phyloP scores from a whole-genome alignment of 2,113 vertebrate genomes.

The Colius striatus region DNA sequence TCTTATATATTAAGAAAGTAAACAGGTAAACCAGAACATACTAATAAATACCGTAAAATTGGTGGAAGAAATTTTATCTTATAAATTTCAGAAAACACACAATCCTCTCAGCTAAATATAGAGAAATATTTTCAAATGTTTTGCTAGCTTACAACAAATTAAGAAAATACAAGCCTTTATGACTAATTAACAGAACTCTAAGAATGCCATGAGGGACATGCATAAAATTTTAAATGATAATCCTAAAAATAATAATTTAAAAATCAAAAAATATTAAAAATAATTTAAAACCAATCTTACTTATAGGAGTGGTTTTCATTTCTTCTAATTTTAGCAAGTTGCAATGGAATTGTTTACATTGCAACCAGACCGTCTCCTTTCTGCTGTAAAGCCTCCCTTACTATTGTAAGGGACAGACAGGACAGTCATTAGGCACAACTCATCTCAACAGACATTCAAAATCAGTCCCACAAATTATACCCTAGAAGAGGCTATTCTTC shows the following conservation, averaged over 20 bases:
- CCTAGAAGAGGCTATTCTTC: background rate
- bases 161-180: background rate
- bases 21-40: background rate
- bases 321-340: background rate
- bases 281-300: background rate
- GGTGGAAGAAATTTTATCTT: background rate
- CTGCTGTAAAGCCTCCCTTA: background rate
- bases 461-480: background rate
- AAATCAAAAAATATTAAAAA: background rate
- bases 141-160: slow-evolving; percentile 52
- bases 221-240: background rate
- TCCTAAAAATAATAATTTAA: background rate
- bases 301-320: background rate
- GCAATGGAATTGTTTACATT: background rate
- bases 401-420: background rate
- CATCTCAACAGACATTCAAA: background rate
- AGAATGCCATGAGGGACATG: background rate
- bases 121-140: slow-evolving; percentile 42
- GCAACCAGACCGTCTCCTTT: background rate
- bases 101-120: slow-evolving; percentile 54
- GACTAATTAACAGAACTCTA: background rate
- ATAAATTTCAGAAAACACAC: slow-evolving; percentile 20
- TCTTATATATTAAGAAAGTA: background rate
- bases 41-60: background rate
- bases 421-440: background rate